These are phyloP conservation scores for Apostichopus japonicus DNA, from an alignment of 35 echinoderm and acorn worm genomes.

Conservation along the genomic window DNA sequence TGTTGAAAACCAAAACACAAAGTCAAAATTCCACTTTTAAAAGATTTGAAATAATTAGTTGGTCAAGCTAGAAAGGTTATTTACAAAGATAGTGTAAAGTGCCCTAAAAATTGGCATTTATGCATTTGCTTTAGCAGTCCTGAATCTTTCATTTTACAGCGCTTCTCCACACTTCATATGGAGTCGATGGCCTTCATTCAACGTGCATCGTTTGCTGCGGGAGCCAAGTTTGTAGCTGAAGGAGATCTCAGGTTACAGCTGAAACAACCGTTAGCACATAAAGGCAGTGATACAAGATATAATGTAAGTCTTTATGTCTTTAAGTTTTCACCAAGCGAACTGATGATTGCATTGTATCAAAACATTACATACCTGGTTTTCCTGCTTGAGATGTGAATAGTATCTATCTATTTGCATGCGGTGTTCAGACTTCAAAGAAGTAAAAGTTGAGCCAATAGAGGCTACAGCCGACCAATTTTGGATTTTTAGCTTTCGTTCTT, in stretches of 20 bases:
- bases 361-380: no score
- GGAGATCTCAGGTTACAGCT: conserved; percentile 74
- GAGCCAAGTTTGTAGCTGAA: conserved; percentile 70
- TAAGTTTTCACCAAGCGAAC: background rate
- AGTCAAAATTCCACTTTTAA: background rate
- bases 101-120: background rate
- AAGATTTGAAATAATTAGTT: background rate
- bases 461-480: no score
- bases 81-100: background rate
- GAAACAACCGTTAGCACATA: conserved; percentile 78
- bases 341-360: background rate
- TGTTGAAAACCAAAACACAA: no score
- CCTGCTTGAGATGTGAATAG: no score
- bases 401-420: no score
- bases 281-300: conserved; percentile 81
- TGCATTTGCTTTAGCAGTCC: background rate
- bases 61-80: background rate
- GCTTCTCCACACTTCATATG: conserved; percentile 73
- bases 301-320: conserved; percentile 68
- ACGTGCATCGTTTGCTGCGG: conserved; percentile 61
- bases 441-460: no score
- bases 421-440: no score
- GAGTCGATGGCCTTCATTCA: conserved; percentile 80
- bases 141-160: conserved; percentile 55
- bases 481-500: background rate